These are phyloP conservation scores for Upupa epops DNA, from an alignment of 2,113 vertebrate species.

Conservation along the genomic window DNA sequence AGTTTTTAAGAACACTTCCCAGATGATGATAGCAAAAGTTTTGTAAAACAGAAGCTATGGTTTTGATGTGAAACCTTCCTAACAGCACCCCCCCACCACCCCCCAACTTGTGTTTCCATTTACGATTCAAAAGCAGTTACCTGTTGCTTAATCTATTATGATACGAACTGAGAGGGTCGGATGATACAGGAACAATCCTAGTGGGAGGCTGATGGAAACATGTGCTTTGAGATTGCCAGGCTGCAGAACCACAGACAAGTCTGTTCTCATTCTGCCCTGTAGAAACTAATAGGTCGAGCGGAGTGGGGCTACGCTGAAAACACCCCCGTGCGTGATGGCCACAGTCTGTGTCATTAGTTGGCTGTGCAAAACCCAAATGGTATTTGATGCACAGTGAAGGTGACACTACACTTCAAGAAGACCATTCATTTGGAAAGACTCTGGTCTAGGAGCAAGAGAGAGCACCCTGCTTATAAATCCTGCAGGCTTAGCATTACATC, in stretches of 20 bases:
- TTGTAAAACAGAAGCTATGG: constrained; percentile 64
- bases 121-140: constrained; percentile 58
- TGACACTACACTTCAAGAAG: background rate
- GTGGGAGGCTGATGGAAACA: background rate
- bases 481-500: constrained; percentile 7
- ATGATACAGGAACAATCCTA: background rate
- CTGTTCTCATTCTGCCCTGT: background rate
- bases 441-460: background rate
- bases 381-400: background rate
- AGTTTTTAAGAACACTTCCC: constrained; percentile 82
- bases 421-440: background rate
- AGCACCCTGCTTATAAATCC: constrained; percentile 1
- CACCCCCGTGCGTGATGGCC: background rate
- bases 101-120: constrained; percentile 29
- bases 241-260: background rate
- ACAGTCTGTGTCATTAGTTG: background rate
- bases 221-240: background rate
- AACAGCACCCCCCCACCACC: background rate
- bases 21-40: constrained; percentile 84
- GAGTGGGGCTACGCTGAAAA: background rate
- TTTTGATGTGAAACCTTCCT: constrained; percentile 41
- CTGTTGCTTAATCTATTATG: constrained; percentile 39
- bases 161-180: constrained; percentile 27
- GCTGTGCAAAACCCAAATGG: background rate
- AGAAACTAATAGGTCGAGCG: background rate